A percentile compares a stretch with the other conserved stretches of the same genome.
These are phyloP conservation scores for Trachurus trachurus DNA, from an alignment of 2,797 vertebrate genomes.

Conservation along the genomic window DNA sequence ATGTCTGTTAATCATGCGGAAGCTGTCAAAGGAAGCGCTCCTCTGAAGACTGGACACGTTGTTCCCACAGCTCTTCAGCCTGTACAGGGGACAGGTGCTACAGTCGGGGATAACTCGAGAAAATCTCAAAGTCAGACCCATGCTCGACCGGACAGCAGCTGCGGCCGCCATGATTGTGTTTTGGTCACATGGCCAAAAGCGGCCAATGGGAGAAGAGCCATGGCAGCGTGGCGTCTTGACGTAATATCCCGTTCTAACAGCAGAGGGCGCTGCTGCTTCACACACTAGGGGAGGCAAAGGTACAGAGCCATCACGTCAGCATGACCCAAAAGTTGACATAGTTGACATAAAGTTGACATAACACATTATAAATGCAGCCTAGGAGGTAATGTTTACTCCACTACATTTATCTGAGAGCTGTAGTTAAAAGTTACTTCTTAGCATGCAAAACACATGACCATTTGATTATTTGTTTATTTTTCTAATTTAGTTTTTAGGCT, in stretches of 20 bases:
- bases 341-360: background rate
- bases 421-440: background rate
- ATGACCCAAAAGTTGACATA: background rate
- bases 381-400: background rate
- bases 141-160: slow-evolving; percentile 76
- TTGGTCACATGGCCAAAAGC: slow-evolving; percentile 71
- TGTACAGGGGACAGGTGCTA: slow-evolving; percentile 71
- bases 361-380: background rate
- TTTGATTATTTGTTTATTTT: too few relatives aligned
- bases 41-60: slow-evolving; percentile 22
- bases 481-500: too few relatives aligned
- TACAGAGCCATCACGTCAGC: background rate
- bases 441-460: background rate
- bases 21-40: slow-evolving; percentile 42
- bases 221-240: fast-evolving
- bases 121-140: slow-evolving; percentile 83
- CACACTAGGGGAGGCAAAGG: background rate
- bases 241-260: slow-evolving; percentile 21
- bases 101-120: slow-evolving; percentile 76
- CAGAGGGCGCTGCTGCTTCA: slow-evolving; percentile 61
- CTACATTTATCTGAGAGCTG: background rate
- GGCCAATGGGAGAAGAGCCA: slow-evolving; percentile 68
- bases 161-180: slow-evolving; percentile 86
- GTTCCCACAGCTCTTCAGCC: slow-evolving; percentile 58
- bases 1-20: slow-evolving; percentile 77